These are phyloP conservation scores for Fundulus diaphanus DNA, from an alignment of 2,797 vertebrate genomes.

Conservation along the genomic window DNA sequence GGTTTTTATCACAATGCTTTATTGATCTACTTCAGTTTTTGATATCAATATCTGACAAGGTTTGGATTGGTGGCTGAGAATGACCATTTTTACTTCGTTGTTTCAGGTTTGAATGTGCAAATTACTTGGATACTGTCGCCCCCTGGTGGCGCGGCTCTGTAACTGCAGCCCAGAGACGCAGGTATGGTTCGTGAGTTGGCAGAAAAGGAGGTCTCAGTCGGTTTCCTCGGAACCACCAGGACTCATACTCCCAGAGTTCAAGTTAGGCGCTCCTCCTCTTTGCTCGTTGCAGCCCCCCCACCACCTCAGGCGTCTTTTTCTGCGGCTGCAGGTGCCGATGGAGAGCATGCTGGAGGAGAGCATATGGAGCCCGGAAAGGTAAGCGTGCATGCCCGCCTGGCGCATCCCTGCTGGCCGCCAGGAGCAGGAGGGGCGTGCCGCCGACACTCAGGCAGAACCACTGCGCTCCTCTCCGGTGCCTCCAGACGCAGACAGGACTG, in stretches of 20 bases:
- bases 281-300: conserved; percentile 6
- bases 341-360: conserved; percentile 60
- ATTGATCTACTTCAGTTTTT: background rate
- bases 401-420: conserved; percentile 37
- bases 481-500: conserved; percentile 5
- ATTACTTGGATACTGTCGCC: conserved; percentile 37
- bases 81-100: background rate
- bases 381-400: conserved; percentile 48
- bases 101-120: too few relatives aligned
- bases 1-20: background rate
- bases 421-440: conserved; percentile 47
- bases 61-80: background rate
- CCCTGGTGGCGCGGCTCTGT: conserved; percentile 13
- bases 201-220: conserved; percentile 34
- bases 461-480: background rate
- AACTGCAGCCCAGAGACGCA: conserved; percentile 28
- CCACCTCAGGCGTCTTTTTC: conserved; percentile 46
- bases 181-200: conserved; percentile 56
- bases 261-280: conserved; percentile 14
- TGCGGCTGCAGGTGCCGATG: conserved; percentile 63
- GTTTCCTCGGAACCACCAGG: conserved; percentile 27
- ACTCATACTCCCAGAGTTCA: conserved; percentile 76
- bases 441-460: conserved; percentile 25
- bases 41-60: background rate
- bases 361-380: conserved; percentile 81